Conservation (phyloP, 2,113 vertebrate genomes). For the Malurus elegans region DNA sequence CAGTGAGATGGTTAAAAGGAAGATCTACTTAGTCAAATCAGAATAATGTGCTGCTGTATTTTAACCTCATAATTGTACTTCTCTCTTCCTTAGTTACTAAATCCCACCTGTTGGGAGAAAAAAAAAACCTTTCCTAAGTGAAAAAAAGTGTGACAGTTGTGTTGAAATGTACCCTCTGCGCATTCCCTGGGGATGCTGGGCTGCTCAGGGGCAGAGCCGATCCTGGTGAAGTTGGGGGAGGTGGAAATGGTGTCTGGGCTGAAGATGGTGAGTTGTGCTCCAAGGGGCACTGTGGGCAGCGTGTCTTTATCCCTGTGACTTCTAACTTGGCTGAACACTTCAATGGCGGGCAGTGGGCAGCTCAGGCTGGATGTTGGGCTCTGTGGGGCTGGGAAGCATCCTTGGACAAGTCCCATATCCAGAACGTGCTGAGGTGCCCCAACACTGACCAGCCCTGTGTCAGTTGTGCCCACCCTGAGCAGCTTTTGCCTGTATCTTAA, state of each 20-base stretch:
- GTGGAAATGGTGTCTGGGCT: background rate
- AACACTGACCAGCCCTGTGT: accelerated
- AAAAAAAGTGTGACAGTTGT: accelerated
- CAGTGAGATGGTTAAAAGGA: background rate
- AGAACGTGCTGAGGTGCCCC: background rate
- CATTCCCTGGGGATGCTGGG: accelerated
- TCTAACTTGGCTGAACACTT: accelerated
- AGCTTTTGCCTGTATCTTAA: background rate
- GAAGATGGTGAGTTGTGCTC: accelerated
- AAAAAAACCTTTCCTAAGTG: background rate
- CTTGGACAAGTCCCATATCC: accelerated
- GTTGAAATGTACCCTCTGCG: background rate
- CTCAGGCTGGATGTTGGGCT: background rate
- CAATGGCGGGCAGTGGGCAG: background rate
- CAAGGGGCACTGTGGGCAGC: background rate
- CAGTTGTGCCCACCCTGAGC: background rate
- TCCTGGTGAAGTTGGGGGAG: background rate
- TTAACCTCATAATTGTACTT: background rate
- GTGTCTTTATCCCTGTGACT: background rate
- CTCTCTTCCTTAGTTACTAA: background rate
- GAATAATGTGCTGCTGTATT: background rate
- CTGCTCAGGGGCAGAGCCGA: accelerated
- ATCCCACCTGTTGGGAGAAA: background rate
- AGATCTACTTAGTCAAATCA: background rate
- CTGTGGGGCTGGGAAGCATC: background rate